Evolutionary conservation across 2,888 invertebrate genomes (phyloP).

Genomic region (Gnatocerus cornutus): DNA sequence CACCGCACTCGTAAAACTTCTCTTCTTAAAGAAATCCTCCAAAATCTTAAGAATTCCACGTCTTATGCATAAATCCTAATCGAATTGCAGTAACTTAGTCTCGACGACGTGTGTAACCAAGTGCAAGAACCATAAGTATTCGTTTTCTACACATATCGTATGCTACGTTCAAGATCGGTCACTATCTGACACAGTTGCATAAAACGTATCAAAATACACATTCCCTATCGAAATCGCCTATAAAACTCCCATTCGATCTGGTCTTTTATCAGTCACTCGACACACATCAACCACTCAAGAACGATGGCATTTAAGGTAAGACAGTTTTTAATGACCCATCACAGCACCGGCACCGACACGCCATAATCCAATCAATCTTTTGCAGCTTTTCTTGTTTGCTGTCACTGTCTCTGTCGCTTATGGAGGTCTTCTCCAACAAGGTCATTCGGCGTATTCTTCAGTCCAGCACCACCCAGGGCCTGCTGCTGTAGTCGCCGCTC

Average conservation of each 20-base stretch:
- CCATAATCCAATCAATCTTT: constrained; percentile 10
- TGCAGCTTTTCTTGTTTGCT: constrained; percentile 46
- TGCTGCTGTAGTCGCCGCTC: constrained; percentile 51
- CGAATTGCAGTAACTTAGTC: constrained; percentile 29
- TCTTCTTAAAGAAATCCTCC: constrained; percentile 2
- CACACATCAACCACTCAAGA: constrained; percentile 52
- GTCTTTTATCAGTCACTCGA: constrained; percentile 59
- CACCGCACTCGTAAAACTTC: neutral
- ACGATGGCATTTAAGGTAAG: constrained; percentile 62
- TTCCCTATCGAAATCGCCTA: constrained; percentile 53
- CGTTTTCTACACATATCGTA: constrained; percentile 60
- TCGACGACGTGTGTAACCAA: constrained; percentile 41
- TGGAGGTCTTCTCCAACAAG: constrained; percentile 54
- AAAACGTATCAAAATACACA: constrained; percentile 59
- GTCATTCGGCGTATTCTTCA: constrained; percentile 59
- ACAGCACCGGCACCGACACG: constrained; percentile 17
- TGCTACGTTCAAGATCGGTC: constrained; percentile 56
- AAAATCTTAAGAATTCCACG: constrained; percentile 24
- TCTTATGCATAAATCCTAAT: constrained; percentile 30
- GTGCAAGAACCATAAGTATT: constrained; percentile 52
- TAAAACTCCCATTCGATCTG: constrained; percentile 58
- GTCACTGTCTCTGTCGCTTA: constrained; percentile 50
- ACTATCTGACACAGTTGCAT: constrained; percentile 58
- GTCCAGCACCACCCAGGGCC: constrained; percentile 62
- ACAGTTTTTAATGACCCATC: constrained; percentile 46